A percentile compares a stretch with the other conserved stretches of the same genome.
phyloP scores from a whole-genome alignment of 2,888 invertebrate species.

The Melanophora roralis region DNA sequence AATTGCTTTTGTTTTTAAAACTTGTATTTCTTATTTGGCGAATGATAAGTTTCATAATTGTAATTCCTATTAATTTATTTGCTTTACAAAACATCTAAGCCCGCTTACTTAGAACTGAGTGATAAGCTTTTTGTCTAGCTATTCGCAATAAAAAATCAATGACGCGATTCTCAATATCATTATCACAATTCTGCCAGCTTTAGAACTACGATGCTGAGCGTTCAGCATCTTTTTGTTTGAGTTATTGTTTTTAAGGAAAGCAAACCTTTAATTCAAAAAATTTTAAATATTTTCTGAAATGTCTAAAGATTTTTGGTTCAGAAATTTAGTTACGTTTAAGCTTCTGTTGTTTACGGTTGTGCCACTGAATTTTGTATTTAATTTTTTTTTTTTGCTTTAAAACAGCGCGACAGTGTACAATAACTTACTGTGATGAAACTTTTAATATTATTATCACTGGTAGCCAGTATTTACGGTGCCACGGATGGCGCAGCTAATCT shows the following conservation, averaged over 20 bases:
- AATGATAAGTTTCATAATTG: background rate
- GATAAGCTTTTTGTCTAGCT: slow-evolving; percentile 15
- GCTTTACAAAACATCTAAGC: background rate
- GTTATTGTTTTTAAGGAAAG: background rate
- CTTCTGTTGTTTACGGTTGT: slow-evolving; percentile 43
- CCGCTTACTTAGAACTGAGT: slow-evolving; percentile 1
- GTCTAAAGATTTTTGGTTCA: slow-evolving; percentile 31
- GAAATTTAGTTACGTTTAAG: slow-evolving; percentile 67
- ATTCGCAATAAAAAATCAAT: background rate
- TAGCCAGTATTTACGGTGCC: slow-evolving; percentile 64
- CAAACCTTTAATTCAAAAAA: slow-evolving; percentile 42
- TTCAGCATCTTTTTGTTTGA: slow-evolving; percentile 20
- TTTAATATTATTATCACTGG: slow-evolving; percentile 65
- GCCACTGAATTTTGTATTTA: background rate
- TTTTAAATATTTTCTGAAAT: background rate
- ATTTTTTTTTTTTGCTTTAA: background rate
- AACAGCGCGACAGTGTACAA: slow-evolving; percentile 32
- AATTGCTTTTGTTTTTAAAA: too few species aligned
- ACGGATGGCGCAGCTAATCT: slow-evolving; percentile 68
- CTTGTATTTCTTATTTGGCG: too few species aligned
- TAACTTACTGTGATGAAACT: slow-evolving; percentile 50
- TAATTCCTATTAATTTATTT: background rate
- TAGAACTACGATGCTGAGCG: background rate
- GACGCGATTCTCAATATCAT: background rate
- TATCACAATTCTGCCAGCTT: slow-evolving; percentile 1